Base-by-base conservation (phyloP, 2,888 invertebrate genomes). In the Eupithecia inturbata region DNA sequence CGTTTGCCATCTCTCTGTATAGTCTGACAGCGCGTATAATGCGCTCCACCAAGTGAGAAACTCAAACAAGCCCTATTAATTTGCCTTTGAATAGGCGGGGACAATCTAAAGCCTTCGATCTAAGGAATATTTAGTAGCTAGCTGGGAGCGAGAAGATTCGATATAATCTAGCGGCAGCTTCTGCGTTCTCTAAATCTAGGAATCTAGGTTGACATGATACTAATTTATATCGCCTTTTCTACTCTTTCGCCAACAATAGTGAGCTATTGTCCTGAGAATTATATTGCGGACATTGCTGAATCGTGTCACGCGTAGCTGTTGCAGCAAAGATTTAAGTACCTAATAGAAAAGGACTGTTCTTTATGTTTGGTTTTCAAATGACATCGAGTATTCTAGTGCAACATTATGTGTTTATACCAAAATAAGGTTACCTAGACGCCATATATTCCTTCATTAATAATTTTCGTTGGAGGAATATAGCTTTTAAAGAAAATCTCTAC, bases 241-340 rank as follows among this genome's bases (percentile, higher is more conserved):
- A 70, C 70, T 68, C 28, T 60, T 67, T 72, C 60, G 36, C 49
- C 68, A 68, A 74, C 79, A 79, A 79, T 72, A 68, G 72, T 39
- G 68, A 41, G 14, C 66, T 76, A 79, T 77, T 74, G 76, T 78
- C 70, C 72, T 53, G 66, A 67, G 70, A 72, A 68, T 70, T 72
- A 71, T 72, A 64, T 78, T 77, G 76, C 76, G 71, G 71, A 74
- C 63, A 68, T 74, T 36, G 72, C 45, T 72, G 53, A 74, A 68
- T 49, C 68, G 70, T 75, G 73, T 75, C 68, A 36, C 67, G 66
- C 68, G 73, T 75, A 74, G 66, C 68, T 68, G 74, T 7, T 66
- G 14, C 39, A 66, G 14, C 12, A 14, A 26, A 63, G 12, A 63
- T 63, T 22, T 14, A 1, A 66, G 39, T 10, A n/a, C n/a, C n/a